phyloP scores from a whole-genome alignment of 2,113 vertebrate species.

The Ageneiosus marmoratus region DNA sequence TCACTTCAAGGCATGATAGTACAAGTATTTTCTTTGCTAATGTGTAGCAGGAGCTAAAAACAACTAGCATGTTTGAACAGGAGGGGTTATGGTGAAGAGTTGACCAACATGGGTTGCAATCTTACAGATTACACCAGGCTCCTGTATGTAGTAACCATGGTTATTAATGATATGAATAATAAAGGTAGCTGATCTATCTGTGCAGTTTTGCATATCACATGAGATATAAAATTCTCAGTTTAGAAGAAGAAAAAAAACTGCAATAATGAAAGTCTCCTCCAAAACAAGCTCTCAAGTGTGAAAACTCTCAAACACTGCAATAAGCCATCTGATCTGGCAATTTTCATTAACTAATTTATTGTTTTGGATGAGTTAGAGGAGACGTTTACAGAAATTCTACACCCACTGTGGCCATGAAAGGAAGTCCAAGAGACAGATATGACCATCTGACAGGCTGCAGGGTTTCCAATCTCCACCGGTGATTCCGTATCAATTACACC shows the following conservation, averaged over 20 bases:
- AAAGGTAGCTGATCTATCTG: not conserved
- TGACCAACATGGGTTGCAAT: not conserved
- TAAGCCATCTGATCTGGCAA: not conserved
- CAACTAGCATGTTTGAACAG: not conserved
- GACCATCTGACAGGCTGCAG: constrained; percentile 4
- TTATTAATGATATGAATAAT: not conserved
- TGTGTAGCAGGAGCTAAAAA: not conserved
- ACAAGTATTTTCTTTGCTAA: not conserved
- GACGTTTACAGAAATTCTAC: not conserved
- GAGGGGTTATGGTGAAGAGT: not conserved
- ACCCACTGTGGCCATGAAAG: not conserved
- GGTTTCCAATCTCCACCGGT: not conserved
- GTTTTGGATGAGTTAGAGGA: not conserved
- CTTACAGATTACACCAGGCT: not conserved
- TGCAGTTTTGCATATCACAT: not conserved
- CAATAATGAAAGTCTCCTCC: not conserved
- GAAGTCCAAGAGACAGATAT: constrained; percentile 2
- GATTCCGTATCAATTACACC: not conserved
- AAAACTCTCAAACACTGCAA: not conserved
- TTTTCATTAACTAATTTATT: not conserved
- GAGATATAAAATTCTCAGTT: not conserved
- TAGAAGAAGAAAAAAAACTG: not conserved
- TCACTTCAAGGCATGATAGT: not conserved
- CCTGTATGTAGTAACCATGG: not conserved
- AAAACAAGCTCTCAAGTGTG: not conserved